Evolutionary conservation across 35 echinoderm and acorn worm genomes (phyloP).

Genomic region (Anneissia japonica): DNA sequence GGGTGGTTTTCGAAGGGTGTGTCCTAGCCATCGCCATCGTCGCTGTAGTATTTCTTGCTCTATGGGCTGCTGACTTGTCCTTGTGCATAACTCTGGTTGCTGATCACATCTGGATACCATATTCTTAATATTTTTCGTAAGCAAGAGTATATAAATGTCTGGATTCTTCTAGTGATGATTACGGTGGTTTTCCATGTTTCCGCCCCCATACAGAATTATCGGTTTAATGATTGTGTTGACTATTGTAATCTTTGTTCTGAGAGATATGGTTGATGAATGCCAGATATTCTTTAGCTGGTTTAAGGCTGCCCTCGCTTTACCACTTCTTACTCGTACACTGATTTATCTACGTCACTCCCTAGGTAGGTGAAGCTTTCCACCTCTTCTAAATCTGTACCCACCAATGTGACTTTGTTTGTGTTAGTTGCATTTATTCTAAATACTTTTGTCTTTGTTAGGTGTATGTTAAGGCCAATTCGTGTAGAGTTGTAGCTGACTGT

Average conservation of each 20-base stretch:
- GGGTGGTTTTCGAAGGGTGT: too few relatives aligned
- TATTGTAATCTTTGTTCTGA: neutral
- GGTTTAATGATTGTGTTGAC: neutral
- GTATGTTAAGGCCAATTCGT: neutral
- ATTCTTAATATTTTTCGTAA: too few relatives aligned
- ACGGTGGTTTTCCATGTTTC: too few relatives aligned
- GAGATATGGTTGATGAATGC: neutral
- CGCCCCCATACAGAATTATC: too few relatives aligned
- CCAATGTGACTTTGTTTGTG: neutral
- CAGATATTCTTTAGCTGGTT: neutral
- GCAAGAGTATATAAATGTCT: too few relatives aligned
- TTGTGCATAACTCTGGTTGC: too few relatives aligned
- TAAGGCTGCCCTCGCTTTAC: neutral
- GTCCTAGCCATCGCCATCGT: too few relatives aligned
- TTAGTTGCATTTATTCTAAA: neutral
- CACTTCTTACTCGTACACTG: too few relatives aligned
- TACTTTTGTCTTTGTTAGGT: neutral
- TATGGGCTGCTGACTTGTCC: too few relatives aligned
- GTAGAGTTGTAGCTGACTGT: neutral
- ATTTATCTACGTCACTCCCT: neutral
- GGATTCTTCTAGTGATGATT: too few relatives aligned
- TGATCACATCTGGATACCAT: too few relatives aligned
- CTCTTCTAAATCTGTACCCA: neutral
- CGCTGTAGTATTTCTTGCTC: too few relatives aligned
- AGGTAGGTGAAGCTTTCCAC: conserved; percentile 3